phyloP scores from a whole-genome alignment of 1,140 invertebrate species.

The Lerema accius region DNA sequence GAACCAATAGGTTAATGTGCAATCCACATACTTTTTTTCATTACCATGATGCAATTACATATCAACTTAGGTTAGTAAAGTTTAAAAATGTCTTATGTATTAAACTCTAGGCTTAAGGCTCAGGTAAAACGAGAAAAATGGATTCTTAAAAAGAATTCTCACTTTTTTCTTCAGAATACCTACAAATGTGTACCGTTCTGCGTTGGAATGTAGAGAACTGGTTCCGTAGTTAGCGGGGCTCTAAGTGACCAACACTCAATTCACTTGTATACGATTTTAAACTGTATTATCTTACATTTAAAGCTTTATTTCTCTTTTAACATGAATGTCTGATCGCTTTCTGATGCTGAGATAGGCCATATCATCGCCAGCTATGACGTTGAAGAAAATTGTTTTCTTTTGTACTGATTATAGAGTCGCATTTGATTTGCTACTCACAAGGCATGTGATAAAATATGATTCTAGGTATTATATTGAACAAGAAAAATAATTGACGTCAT shows the following conservation, averaged over 20 bases:
- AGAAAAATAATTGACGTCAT: too few species aligned
- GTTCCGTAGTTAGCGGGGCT: conserved; percentile 52
- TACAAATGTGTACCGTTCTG: conserved; percentile 38
- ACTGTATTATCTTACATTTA: conserved; percentile 31
- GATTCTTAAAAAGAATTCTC: conserved; percentile 14
- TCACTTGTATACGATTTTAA: conserved; percentile 35
- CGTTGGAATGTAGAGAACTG: conserved; percentile 53
- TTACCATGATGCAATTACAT: too few species aligned
- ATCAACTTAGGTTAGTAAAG: too few species aligned
- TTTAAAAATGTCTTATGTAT: too few species aligned
- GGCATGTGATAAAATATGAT: too few species aligned
- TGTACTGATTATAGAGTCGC: conserved; percentile 13
- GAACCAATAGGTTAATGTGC: too few species aligned
- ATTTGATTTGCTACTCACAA: conserved; percentile 22
- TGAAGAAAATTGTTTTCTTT: conserved; percentile 40
- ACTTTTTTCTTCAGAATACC: conserved; percentile 10
- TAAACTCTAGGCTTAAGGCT: neutral
- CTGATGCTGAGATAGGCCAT: conserved; percentile 43
- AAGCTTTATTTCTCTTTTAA: conserved; percentile 25
- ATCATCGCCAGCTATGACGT: conserved; percentile 32
- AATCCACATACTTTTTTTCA: too few species aligned
- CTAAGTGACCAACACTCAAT: conserved; percentile 49
- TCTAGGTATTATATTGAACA: neutral
- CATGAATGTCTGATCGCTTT: conserved; percentile 35
- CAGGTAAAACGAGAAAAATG: conserved; percentile 10